Conservation (phyloP, 2,113 vertebrate genomes). For the Patagioenas fasciata region DNA sequence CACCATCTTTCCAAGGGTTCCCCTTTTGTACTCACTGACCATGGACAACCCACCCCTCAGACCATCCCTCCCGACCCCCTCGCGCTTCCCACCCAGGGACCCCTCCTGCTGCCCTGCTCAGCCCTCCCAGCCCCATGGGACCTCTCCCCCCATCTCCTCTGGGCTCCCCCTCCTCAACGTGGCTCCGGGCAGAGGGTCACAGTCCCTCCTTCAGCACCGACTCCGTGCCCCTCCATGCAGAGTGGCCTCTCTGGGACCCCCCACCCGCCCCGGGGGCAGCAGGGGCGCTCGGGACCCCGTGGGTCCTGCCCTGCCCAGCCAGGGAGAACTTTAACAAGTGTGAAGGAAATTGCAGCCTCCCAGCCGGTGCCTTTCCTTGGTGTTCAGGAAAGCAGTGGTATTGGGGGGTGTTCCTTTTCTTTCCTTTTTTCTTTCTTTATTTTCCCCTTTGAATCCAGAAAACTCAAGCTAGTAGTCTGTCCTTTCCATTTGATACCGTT, state of each 20-base stretch:
- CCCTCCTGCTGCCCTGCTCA: not conserved
- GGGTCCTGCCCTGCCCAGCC: not conserved
- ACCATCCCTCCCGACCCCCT: not conserved
- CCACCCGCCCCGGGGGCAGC: accelerated
- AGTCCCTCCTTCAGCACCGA: not conserved
- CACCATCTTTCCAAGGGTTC: not conserved
- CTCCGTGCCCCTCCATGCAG: not conserved
- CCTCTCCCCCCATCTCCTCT: not conserved
- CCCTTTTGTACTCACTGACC: not conserved
- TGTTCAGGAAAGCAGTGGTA: accelerated
- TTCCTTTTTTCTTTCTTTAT: accelerated
- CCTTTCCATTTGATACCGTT: not conserved
- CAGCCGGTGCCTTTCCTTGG: accelerated
- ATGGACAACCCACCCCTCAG: not conserved
- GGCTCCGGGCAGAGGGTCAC: accelerated
- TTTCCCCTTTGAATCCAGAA: too few species aligned
- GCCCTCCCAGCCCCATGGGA: not conserved
- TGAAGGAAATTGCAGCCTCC: not conserved
- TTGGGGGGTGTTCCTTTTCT: not conserved
- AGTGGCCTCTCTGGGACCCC: not conserved
- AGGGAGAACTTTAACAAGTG: not conserved
- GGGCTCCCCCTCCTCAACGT: too few species aligned
- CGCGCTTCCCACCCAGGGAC: not conserved
- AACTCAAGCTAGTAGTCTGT: too few species aligned
- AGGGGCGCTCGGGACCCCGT: accelerated